A percentile compares a stretch with the other conserved stretches of the same genome.
These are phyloP conservation scores for Leuciscus waleckii DNA, from an alignment of 2,797 vertebrate species.

Conservation along the genomic window DNA sequence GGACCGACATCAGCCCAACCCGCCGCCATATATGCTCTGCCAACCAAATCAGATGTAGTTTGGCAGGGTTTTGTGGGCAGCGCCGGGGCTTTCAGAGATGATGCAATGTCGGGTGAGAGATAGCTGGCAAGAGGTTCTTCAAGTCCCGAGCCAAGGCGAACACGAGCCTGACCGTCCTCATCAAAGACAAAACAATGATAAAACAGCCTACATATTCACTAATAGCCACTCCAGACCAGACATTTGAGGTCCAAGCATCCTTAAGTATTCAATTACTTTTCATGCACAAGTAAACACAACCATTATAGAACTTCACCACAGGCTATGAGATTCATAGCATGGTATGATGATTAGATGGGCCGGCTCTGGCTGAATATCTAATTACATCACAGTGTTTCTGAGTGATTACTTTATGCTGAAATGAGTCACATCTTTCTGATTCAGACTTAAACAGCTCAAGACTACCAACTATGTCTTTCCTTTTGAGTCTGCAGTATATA, in stretches of 20 bases:
- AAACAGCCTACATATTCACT: not conserved
- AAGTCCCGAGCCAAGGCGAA: no score
- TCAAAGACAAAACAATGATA: no score
- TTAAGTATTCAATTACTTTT: constrained; percentile 39
- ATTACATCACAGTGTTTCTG: not conserved
- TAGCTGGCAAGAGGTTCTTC: no score
- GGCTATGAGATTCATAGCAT: constrained; percentile 40
- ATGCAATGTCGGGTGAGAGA: no score
- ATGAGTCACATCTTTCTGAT: constrained; percentile 27
- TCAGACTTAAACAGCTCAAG: constrained; percentile 20
- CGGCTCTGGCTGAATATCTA: constrained; percentile 18
- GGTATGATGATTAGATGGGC: constrained; percentile 20
- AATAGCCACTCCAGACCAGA: not conserved
- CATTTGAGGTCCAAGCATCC: constrained; percentile 23
- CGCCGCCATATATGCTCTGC: no score
- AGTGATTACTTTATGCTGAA: constrained; percentile 9
- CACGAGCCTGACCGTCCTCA: no score
- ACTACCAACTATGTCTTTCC: constrained; percentile 6
- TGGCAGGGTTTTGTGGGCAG: no score
- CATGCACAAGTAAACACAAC: constrained; percentile 45
- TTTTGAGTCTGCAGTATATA: constrained; percentile 27
- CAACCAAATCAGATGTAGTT: no score
- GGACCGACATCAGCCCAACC: no score
- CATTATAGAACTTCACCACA: constrained; percentile 49
- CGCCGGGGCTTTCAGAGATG: no score